Conservation (phyloP, 1,140 invertebrate genomes). For the Procambarus clarkii region DNA sequence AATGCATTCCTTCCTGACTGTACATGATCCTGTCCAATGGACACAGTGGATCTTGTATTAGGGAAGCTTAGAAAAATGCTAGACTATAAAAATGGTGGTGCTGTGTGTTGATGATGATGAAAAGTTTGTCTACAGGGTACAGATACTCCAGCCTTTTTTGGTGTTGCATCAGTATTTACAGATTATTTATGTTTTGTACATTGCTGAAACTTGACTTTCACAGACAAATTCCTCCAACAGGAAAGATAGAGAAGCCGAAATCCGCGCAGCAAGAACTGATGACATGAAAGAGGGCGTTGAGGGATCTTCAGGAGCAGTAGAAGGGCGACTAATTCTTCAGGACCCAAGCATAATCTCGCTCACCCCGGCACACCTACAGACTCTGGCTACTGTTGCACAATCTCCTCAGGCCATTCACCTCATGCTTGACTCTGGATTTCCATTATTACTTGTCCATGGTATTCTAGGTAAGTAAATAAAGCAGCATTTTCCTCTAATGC, state of each 20-base stretch:
- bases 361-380: conserved; percentile 81
- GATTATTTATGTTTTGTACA: too few species aligned
- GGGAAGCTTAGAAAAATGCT: too few species aligned
- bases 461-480: conserved; percentile 46
- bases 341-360: conserved; percentile 66
- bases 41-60: too few species aligned
- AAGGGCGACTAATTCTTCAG: conserved; percentile 54
- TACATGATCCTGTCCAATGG: too few species aligned
- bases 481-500: neutral
- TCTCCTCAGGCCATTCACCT: conserved; percentile 85
- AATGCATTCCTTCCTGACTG: too few species aligned
- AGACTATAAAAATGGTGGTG: too few species aligned
- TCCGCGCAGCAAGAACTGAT: conserved; percentile 79
- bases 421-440: conserved; percentile 86
- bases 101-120: too few species aligned
- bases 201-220: too few species aligned
- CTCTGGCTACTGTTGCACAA: conserved; percentile 85
- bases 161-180: too few species aligned
- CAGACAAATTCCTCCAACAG: conserved; percentile 53
- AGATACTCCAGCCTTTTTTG: too few species aligned
- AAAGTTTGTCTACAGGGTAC: too few species aligned
- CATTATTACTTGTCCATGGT: conserved; percentile 65
- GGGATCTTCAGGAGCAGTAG: conserved; percentile 68
- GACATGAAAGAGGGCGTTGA: conserved; percentile 82
- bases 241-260: conserved; percentile 75